phyloP scores from a whole-genome alignment of 2,113 vertebrate species.

The Potamarius usumacintae region DNA sequence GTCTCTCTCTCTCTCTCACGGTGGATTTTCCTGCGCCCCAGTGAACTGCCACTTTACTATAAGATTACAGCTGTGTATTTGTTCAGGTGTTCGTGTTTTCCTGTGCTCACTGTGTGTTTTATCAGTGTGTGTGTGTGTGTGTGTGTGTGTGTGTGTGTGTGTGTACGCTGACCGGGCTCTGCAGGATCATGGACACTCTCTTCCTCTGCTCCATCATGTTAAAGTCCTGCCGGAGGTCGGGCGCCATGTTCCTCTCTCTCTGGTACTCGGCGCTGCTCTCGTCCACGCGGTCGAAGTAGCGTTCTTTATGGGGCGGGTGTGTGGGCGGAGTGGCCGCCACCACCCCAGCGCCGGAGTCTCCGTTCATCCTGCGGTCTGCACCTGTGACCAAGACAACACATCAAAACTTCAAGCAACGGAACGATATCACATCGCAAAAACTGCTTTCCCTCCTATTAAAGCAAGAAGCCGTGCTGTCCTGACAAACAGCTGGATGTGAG shows the following conservation, averaged over 20 bases:
- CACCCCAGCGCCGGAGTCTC: slow-evolving; percentile 89
- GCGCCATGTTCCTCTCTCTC: slow-evolving; percentile 97
- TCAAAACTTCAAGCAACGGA: not conserved
- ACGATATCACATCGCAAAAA: not conserved
- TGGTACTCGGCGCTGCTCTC: slow-evolving; percentile 95
- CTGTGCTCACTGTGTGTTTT: slow-evolving; percentile 7
- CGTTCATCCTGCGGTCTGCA: slow-evolving; percentile 86
- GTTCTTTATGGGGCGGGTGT: slow-evolving; percentile 94
- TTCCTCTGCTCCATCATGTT: slow-evolving; percentile 99
- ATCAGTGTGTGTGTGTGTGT: slow-evolving; percentile 23
- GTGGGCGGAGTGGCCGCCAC: slow-evolving; percentile 95
- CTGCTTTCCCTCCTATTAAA: not conserved
- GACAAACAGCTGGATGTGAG: too few species aligned
- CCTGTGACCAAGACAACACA: slow-evolving; percentile 45
- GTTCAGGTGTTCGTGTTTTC: not conserved
- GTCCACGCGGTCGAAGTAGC: slow-evolving; percentile 96
- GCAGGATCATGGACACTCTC: slow-evolving; percentile 98
- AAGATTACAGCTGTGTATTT: not conserved
- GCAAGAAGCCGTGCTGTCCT: not conserved
- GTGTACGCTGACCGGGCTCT: slow-evolving; percentile 86
- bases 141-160: slow-evolving; percentile 12
- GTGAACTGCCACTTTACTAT: not conserved
- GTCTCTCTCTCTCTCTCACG: not conserved
- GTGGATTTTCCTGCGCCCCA: too few species aligned
- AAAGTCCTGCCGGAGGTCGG: slow-evolving; percentile 96